Conservation (phyloP, 2,888 invertebrate genomes). For the Archips crataeganus region DNA sequence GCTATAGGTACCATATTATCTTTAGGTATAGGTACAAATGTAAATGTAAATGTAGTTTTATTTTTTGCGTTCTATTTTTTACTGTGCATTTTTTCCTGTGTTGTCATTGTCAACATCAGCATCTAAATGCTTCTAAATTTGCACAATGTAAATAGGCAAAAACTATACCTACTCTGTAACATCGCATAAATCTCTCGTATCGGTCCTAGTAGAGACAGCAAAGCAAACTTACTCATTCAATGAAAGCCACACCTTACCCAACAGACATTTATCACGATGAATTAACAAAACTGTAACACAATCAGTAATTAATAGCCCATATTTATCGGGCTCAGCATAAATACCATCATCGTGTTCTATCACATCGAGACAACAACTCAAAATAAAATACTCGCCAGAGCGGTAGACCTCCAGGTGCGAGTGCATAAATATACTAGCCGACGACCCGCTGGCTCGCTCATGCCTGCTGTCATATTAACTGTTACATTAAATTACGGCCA, state of each 20-base stretch:
- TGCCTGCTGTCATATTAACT: constrained; percentile 85
- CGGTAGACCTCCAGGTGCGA: constrained; percentile 84
- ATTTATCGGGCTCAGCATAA: constrained; percentile 79
- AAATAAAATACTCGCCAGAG: constrained; percentile 75
- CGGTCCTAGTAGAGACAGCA: neutral
- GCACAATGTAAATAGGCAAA: neutral
- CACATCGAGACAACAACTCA: constrained; percentile 74
- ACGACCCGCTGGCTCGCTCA: constrained; percentile 84
- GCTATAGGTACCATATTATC: no score
- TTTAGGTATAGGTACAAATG: no score
- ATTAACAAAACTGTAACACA: constrained; percentile 81
- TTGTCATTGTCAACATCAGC: no score
- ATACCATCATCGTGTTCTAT: constrained; percentile 75
- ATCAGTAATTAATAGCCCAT: constrained; percentile 82
- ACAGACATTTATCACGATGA: constrained; percentile 74
- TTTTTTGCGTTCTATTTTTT: no score
- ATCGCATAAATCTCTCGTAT: neutral
- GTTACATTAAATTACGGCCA: constrained; percentile 85
- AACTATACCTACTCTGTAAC: neutral
- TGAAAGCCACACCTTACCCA: constrained; percentile 51
- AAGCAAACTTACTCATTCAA: constrained; percentile 42
- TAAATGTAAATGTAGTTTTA: no score
- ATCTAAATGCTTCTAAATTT: neutral
- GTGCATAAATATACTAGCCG: constrained; percentile 83
- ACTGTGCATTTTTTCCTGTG: no score